These are phyloP conservation scores for Maniola jurtina DNA, from an alignment of 1,140 invertebrate genomes.

Conservation along the genomic window DNA sequence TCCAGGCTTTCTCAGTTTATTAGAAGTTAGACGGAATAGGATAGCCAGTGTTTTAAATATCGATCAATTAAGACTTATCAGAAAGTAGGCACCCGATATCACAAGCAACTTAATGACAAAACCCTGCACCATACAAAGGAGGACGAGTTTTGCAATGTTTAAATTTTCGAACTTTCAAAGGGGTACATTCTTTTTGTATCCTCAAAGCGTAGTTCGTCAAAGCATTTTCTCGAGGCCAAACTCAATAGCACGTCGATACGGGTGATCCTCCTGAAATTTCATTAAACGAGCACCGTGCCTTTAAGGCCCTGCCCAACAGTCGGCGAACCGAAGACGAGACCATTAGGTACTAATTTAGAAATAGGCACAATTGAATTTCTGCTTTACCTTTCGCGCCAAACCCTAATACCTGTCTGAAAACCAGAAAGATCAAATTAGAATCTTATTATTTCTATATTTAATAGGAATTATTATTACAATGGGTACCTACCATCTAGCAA, in stretches of 20 bases:
- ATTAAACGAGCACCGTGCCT: slow-evolving; percentile 21
- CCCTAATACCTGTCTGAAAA: too few relatives aligned
- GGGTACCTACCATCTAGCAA: too few relatives aligned
- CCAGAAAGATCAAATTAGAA: too few relatives aligned
- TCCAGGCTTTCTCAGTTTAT: too few relatives aligned
- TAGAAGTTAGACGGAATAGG: too few relatives aligned
- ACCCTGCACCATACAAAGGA: slow-evolving; percentile 4
- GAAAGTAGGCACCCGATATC: too few relatives aligned
- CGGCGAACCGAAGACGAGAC: not conserved
- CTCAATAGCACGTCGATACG: slow-evolving; percentile 22
- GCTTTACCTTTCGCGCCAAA: too few relatives aligned
- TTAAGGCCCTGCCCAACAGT: not conserved
- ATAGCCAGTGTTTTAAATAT: too few relatives aligned
- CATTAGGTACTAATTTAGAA: not conserved
- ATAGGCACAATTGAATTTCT: too few relatives aligned
- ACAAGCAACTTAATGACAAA: slow-evolving; percentile 2
- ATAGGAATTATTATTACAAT: too few relatives aligned
- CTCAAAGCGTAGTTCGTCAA: slow-evolving; percentile 30
- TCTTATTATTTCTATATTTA: too few relatives aligned
- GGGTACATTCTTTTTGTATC: slow-evolving; percentile 26
- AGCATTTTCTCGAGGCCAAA: slow-evolving; percentile 28
- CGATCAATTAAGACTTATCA: too few relatives aligned
- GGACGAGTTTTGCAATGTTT: slow-evolving; percentile 2
- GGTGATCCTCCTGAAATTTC: slow-evolving; percentile 32
- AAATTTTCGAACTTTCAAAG: slow-evolving; percentile 23